phyloP scores from a whole-genome alignment of 2,797 vertebrate genomes.

The Periparus ater region DNA sequence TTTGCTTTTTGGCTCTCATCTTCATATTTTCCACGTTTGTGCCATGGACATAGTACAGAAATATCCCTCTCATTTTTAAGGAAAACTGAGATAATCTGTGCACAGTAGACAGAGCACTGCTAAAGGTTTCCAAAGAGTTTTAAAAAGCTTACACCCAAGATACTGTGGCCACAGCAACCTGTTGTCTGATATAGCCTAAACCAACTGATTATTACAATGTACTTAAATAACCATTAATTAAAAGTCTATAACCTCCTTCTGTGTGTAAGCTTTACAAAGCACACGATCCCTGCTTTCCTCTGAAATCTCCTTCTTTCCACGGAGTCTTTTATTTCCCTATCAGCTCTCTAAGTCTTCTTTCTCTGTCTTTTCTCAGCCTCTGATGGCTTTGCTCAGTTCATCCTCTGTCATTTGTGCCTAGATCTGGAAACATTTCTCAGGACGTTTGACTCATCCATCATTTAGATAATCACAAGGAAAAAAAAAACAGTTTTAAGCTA shows the following conservation, averaged over 20 bases:
- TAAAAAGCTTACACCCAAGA: background rate
- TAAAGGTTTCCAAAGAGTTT: background rate
- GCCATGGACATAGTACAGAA: background rate
- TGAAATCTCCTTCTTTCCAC: background rate
- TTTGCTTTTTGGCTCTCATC: background rate
- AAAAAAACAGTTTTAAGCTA: background rate
- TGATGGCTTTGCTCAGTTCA: constrained; percentile 16
- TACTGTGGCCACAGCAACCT: background rate
- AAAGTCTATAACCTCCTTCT: background rate
- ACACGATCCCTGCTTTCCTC: background rate
- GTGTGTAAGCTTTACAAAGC: background rate
- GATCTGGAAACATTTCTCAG: constrained; percentile 36
- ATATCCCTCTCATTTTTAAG: background rate
- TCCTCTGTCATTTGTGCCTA: constrained; percentile 49
- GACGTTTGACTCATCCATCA: constrained; percentile 41
- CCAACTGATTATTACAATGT: background rate
- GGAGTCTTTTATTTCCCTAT: background rate
- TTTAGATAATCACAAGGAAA: constrained; percentile 44
- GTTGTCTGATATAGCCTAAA: background rate
- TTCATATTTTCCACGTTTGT: background rate
- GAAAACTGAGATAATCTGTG: background rate
- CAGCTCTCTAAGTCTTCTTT: background rate
- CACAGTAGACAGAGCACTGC: background rate
- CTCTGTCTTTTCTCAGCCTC: constrained; percentile 3
- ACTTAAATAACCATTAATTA: background rate